Conservation (phyloP, 53 echinoderm and acorn worm species). For the Stichopus horrens region DNA sequence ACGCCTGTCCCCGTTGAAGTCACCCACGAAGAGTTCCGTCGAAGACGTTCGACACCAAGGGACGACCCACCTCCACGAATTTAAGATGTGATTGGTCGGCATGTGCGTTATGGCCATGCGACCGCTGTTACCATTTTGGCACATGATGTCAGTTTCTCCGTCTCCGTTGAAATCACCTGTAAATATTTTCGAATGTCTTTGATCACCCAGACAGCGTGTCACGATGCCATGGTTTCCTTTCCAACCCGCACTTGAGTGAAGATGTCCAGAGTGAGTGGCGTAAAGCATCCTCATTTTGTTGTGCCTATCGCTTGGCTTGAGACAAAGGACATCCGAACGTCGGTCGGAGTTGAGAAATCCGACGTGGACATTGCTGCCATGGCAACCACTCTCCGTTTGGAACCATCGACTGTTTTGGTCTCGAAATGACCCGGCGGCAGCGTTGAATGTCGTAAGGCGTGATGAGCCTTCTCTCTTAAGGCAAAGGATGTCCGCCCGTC, state of each 20-base stretch:
- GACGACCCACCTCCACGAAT: constrained; percentile 22
- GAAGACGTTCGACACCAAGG: constrained; percentile 31
- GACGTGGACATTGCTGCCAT: not conserved
- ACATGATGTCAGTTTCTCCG: constrained; percentile 35
- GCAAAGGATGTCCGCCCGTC: constrained; percentile 31
- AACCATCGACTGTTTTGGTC: constrained; percentile 24
- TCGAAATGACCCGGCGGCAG: not conserved
- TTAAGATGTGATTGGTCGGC: constrained; percentile 18
- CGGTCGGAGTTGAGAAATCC: constrained; percentile 27
- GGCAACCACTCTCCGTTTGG: not conserved
- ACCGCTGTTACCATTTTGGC: constrained; percentile 13
- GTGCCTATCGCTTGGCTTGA: not conserved
- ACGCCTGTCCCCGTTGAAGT: constrained; percentile 44
- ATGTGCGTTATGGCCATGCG: constrained; percentile 8
- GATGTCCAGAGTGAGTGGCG: constrained; percentile 7
- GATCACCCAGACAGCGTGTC: constrained; percentile 12
- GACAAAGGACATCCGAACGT: constrained; percentile 24
- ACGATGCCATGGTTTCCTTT: constrained; percentile 6
- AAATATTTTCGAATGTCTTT: not conserved
- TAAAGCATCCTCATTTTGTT: constrained; percentile 41
- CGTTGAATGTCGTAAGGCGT: constrained; percentile 14
- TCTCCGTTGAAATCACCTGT: constrained; percentile 42
- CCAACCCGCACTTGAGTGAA: constrained; percentile 6
- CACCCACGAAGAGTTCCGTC: constrained; percentile 27
- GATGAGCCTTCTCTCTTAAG: constrained; percentile 6